Percentiles rank a stretch among this genome's conserved stretches.
These are phyloP conservation scores for Gobius niger DNA, from an alignment of 2,113 vertebrate species.

Conservation along the genomic window DNA sequence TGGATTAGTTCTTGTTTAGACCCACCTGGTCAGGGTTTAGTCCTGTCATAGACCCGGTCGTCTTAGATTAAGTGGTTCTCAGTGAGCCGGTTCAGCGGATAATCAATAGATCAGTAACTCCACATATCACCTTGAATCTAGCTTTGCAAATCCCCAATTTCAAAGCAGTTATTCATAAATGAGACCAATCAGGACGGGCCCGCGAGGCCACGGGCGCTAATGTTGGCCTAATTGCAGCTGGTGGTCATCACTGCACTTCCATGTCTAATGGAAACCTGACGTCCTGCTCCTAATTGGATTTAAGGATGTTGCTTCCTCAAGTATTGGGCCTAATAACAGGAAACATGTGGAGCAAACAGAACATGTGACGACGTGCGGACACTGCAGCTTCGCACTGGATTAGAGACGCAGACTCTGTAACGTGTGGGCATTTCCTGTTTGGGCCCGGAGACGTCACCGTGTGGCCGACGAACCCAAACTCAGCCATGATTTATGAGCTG, in stretches of 20 bases:
- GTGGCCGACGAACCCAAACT: constrained; percentile 46
- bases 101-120: background rate
- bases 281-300: constrained; percentile 65
- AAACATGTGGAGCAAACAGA: constrained; percentile 71
- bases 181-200: constrained; percentile 20
- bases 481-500: constrained; percentile 55
- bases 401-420: constrained; percentile 41
- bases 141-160: constrained; percentile 9
- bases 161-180: constrained; percentile 45
- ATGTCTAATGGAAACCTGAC: constrained; percentile 68
- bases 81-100: no score
- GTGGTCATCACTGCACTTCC: constrained; percentile 68
- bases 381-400: constrained; percentile 49
- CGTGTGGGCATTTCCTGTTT: constrained; percentile 39
- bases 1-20: no score
- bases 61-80: no score
- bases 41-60: no score
- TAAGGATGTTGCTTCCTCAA: constrained; percentile 61
- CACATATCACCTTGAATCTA: background rate
- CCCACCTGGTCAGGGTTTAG: no score
- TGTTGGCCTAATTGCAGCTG: constrained; percentile 64
- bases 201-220: constrained; percentile 42
- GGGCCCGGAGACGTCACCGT: constrained; percentile 20
- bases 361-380: constrained; percentile 42
- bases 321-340: constrained; percentile 67